phyloP scores from a whole-genome alignment of 2,888 invertebrate genomes.

The Thera obeliscata region DNA sequence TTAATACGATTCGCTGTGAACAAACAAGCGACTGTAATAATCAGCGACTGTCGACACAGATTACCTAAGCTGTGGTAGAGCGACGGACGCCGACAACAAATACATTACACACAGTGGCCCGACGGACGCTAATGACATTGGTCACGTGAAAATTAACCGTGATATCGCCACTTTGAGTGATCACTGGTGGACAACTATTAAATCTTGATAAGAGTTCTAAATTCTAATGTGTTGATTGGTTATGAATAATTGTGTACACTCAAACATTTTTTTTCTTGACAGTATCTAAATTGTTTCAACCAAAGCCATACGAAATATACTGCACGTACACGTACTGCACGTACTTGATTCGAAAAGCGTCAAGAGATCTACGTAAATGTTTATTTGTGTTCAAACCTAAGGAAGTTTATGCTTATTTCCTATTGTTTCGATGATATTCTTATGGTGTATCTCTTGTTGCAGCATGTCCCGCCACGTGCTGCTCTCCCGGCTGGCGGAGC shows the following conservation, averaged over 20 bases:
- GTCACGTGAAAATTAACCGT: slow-evolving; percentile 73
- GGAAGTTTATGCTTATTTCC: too few relatives aligned
- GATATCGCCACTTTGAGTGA: slow-evolving; percentile 65
- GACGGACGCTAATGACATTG: slow-evolving; percentile 67
- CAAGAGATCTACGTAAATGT: background rate
- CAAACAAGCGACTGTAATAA: slow-evolving; percentile 74
- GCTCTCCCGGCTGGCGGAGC: slow-evolving; percentile 77
- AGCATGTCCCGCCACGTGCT: slow-evolving; percentile 80
- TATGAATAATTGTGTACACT: slow-evolving; percentile 20
- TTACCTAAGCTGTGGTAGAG: slow-evolving; percentile 37
- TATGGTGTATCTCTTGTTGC: slow-evolving; percentile 21
- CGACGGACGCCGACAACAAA: slow-evolving; percentile 68
- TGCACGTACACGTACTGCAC: background rate
- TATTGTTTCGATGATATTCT: background rate
- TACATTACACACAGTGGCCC: slow-evolving; percentile 48
- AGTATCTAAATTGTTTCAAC: too few relatives aligned
- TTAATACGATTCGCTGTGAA: slow-evolving; percentile 82
- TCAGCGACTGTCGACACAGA: slow-evolving; percentile 56
- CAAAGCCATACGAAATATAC: too few relatives aligned
- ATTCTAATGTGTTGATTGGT: slow-evolving; percentile 44
- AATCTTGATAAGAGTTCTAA: slow-evolving; percentile 50
- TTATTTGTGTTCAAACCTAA: background rate
- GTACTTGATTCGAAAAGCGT: too few relatives aligned
- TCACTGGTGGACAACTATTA: slow-evolving; percentile 47
- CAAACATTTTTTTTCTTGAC: background rate